phyloP scores from a whole-genome alignment of 2,888 invertebrate species.

The Nemapogon koenigi region DNA sequence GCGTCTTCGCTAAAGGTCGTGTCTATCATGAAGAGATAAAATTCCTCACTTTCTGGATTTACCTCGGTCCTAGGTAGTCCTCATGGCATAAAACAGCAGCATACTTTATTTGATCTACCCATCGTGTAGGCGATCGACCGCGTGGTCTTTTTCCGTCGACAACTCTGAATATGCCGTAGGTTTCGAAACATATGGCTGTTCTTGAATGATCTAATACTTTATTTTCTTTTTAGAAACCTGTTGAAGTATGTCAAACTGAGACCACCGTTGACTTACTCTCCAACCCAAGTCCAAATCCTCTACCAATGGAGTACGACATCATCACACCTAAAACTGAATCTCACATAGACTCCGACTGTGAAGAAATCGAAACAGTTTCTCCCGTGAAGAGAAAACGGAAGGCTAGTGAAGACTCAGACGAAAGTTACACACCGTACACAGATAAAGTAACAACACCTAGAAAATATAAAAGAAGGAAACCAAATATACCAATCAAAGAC shows the following conservation, averaged over 20 bases:
- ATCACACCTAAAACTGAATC: slow-evolving; percentile 51
- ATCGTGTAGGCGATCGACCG: too few species aligned
- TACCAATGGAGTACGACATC: slow-evolving; percentile 39
- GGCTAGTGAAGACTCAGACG: slow-evolving; percentile 53
- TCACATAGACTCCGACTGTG: slow-evolving; percentile 43
- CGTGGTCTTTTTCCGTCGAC: too few species aligned
- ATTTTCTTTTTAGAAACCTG: slow-evolving; percentile 1
- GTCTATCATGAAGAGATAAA: too few species aligned
- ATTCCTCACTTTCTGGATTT: too few species aligned
- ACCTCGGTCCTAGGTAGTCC: too few species aligned
- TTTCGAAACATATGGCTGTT: background rate
- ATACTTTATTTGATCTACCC: too few species aligned
- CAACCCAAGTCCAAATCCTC: slow-evolving; percentile 21
- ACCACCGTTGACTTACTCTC: background rate
- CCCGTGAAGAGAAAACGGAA: slow-evolving; percentile 28
- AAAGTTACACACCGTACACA: slow-evolving; percentile 42
- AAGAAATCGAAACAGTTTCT: slow-evolving; percentile 28
- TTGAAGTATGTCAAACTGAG: background rate
- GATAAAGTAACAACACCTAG: slow-evolving; percentile 22
- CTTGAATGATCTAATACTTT: background rate
- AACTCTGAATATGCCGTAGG: background rate
- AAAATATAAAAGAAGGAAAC: slow-evolving; percentile 41
- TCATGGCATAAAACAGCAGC: too few species aligned
- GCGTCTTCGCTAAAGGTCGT: too few species aligned
- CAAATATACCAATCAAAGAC: slow-evolving; percentile 45